phyloP scores from a whole-genome alignment of 2,113 vertebrate species.

The Dermatemys mawii region DNA sequence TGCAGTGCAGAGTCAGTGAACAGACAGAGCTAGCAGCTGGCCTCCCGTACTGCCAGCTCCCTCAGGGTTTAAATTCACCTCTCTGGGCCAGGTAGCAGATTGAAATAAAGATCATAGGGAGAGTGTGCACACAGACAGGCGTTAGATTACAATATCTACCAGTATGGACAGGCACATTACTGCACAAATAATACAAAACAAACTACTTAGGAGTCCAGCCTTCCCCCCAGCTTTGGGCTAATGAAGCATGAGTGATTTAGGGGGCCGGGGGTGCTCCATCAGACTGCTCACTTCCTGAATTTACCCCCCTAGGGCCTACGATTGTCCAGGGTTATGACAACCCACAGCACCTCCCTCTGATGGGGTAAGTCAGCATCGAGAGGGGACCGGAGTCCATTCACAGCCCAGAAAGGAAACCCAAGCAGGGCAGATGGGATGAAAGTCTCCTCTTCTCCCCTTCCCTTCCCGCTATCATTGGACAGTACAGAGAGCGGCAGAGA shows the following conservation, averaged over 20 bases:
- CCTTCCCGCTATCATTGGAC: too few species aligned
- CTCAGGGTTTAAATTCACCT: background rate
- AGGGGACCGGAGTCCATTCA: background rate
- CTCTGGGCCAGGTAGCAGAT: background rate
- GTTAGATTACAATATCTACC: background rate
- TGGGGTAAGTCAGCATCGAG: background rate
- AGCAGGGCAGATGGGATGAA: background rate
- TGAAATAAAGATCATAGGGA: background rate
- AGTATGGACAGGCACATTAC: background rate
- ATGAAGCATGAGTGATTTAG: background rate
- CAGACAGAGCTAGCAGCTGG: background rate
- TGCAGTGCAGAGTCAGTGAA: too few species aligned
- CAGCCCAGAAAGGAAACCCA: background rate
- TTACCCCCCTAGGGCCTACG: too few species aligned
- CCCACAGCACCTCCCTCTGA: background rate
- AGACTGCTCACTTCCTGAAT: background rate
- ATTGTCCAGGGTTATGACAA: too few species aligned
- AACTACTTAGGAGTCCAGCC: background rate
- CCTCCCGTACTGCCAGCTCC: background rate
- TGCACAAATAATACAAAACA: background rate
- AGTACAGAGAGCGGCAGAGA: background rate
- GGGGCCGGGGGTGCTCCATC: background rate
- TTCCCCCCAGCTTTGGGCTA: background rate
- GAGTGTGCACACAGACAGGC: background rate
- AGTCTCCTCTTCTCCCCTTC: background rate